Conservation (phyloP, 2,888 invertebrate species). For the Pherbina coryleti region DNA sequence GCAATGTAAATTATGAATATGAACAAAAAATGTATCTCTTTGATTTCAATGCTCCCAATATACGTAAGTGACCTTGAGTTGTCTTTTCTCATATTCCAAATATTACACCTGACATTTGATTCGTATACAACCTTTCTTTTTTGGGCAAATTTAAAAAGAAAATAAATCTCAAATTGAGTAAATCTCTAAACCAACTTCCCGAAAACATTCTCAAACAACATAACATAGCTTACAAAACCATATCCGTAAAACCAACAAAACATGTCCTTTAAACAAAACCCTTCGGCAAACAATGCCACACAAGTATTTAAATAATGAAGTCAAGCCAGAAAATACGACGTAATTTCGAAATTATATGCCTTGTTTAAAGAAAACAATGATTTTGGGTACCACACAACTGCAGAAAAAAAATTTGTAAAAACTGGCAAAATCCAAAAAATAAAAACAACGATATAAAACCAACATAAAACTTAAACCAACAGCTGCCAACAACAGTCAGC, state of each 20-base stretch:
- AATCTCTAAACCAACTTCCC: neutral
- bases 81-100: too few species aligned
- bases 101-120: too few species aligned
- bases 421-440: slow-evolving; percentile 5
- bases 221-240: neutral
- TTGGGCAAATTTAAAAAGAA: too few species aligned
- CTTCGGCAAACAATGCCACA: slow-evolving; percentile 1
- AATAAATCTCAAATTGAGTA: neutral
- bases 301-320: slow-evolving; percentile 35
- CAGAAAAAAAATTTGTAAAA: slow-evolving; percentile 7
- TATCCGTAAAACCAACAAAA: neutral
- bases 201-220: neutral
- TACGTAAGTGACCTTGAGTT: too few species aligned
- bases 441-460: slow-evolving; percentile 13
- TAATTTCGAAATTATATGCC: slow-evolving; percentile 46
- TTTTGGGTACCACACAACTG: slow-evolving; percentile 40
- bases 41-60: too few species aligned
- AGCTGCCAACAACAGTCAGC: slow-evolving; percentile 36
- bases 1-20: too few species aligned
- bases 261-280: slow-evolving; percentile 1
- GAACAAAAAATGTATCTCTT: too few species aligned
- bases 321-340: slow-evolving; percentile 32
- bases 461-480: slow-evolving; percentile 1
- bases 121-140: too few species aligned
- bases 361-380: slow-evolving; percentile 32